Percentiles rank a stretch among this genome's conserved stretches.
Evolutionary conservation across 2,888 invertebrate genomes (phyloP).

Genomic region (Mactromeris polynyma): DNA sequence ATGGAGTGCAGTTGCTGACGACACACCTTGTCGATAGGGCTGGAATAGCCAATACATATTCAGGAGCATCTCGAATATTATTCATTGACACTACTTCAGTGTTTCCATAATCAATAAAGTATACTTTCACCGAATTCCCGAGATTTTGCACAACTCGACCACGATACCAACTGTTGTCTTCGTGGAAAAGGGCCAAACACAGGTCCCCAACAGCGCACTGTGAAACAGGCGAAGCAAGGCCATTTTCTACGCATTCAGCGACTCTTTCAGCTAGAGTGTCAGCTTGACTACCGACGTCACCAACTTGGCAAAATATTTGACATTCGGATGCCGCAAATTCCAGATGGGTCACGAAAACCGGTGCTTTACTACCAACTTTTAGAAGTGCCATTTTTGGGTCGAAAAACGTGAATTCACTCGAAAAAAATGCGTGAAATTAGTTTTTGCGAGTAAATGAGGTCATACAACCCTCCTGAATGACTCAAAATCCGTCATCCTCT

Average conservation of each 20-base stretch:
- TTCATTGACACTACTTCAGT: slow-evolving; percentile 75
- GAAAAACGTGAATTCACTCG: neutral
- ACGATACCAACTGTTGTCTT: slow-evolving; percentile 83
- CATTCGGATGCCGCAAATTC: slow-evolving; percentile 67
- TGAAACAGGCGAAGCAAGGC: slow-evolving; percentile 43
- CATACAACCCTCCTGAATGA: neutral
- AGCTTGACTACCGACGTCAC: slow-evolving; percentile 68
- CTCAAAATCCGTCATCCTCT: slow-evolving; percentile 7
- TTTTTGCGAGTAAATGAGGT: neutral
- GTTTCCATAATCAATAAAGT: slow-evolving; percentile 86
- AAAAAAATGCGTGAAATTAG: neutral
- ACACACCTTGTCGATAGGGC: slow-evolving; percentile 81
- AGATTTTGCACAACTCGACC: slow-evolving; percentile 71
- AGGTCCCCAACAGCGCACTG: slow-evolving; percentile 54
- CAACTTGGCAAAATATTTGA: slow-evolving; percentile 70
- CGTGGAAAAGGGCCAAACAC: slow-evolving; percentile 74
- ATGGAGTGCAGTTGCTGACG: slow-evolving; percentile 64
- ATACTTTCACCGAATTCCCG: slow-evolving; percentile 70
- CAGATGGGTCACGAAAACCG: slow-evolving; percentile 75
- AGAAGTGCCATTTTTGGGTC: slow-evolving; percentile 55
- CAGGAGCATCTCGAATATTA: slow-evolving; percentile 75
- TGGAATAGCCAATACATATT: slow-evolving; percentile 76
- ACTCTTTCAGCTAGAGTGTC: slow-evolving; percentile 70
- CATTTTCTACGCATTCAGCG: slow-evolving; percentile 54
- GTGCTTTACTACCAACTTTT: slow-evolving; percentile 61